These are phyloP conservation scores for Bombyx mandarina DNA, from an alignment of 1,140 invertebrate genomes.

Conservation along the genomic window DNA sequence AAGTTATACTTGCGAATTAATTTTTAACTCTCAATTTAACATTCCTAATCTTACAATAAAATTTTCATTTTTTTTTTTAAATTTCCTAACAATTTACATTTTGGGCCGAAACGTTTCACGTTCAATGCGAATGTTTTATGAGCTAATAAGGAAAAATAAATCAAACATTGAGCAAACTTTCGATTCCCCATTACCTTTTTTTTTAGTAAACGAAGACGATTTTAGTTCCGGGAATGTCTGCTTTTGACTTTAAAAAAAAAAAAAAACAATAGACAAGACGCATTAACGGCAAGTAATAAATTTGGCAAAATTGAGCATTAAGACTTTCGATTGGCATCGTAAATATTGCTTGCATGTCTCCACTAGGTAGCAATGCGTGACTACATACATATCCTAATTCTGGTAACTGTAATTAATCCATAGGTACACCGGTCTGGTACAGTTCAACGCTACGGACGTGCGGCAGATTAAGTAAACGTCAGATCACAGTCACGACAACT, in stretches of 20 bases:
- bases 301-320: slow-evolving; percentile 71
- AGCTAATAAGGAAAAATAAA: slow-evolving; percentile 35
- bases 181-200: slow-evolving; percentile 31
- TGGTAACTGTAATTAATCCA: slow-evolving; percentile 64
- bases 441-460: slow-evolving; percentile 25
- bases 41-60: slow-evolving; percentile 49
- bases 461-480: slow-evolving; percentile 26
- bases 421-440: slow-evolving; percentile 41
- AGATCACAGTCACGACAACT: slow-evolving; percentile 4
- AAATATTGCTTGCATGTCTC: slow-evolving; percentile 39
- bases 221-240: slow-evolving; percentile 30
- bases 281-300: slow-evolving; percentile 61
- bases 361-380: slow-evolving; percentile 48
- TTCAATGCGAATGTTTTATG: slow-evolving; percentile 34
- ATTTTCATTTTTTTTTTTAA: slow-evolving; percentile 37
- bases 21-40: slow-evolving; percentile 31
- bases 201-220: slow-evolving; percentile 19
- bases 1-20: slow-evolving; percentile 49
- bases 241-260: slow-evolving; percentile 26
- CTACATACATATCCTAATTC: slow-evolving; percentile 53
- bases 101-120: slow-evolving; percentile 40
- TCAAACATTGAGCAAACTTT: slow-evolving; percentile 57
- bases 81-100: slow-evolving; percentile 49
- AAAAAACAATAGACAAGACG: slow-evolving; percentile 56
- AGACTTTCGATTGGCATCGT: slow-evolving; percentile 61